A percentile compares a stretch with the other conserved stretches of the same genome.
These are phyloP conservation scores for Prosapia bicincta DNA, from an alignment of 2,888 invertebrate species.

Conservation along the genomic window DNA sequence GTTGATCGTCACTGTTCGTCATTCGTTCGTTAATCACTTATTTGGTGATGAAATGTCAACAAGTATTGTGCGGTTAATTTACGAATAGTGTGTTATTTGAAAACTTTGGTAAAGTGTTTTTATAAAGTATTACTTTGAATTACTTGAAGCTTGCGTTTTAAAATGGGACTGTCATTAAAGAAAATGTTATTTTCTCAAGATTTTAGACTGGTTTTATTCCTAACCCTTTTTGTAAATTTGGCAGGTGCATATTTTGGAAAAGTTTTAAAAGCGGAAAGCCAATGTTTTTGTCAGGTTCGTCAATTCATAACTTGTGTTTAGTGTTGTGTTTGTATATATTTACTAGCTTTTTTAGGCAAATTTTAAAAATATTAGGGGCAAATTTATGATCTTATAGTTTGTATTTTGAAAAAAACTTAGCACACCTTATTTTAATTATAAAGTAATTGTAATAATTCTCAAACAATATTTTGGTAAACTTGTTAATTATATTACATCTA, in stretches of 20 bases:
- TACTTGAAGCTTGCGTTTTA: not conserved
- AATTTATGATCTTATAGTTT: not conserved
- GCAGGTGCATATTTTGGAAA: not conserved
- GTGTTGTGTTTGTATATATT: not conserved
- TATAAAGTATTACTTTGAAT: not conserved
- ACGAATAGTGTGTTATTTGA: not conserved
- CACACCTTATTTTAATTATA: too few relatives aligned
- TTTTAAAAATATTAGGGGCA: not conserved
- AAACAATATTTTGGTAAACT: too few relatives aligned
- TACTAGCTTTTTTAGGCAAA: not conserved
- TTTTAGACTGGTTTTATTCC: not conserved
- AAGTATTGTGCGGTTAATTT: not conserved
- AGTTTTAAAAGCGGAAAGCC: not conserved
- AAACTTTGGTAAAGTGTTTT: not conserved
- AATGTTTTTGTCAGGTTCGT: not conserved
- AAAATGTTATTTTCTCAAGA: not conserved
- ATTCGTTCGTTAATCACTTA: not conserved
- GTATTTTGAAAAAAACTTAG: too few relatives aligned
- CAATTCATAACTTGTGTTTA: not conserved
- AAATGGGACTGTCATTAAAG: not conserved
- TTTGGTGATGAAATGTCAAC: not conserved
- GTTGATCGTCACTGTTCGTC: not conserved
- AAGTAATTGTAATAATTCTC: too few relatives aligned
- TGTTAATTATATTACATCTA: too few relatives aligned
- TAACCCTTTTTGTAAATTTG: not conserved